Conservation (phyloP, 1,140 invertebrate genomes). For the Drosophila bocki region DNA sequence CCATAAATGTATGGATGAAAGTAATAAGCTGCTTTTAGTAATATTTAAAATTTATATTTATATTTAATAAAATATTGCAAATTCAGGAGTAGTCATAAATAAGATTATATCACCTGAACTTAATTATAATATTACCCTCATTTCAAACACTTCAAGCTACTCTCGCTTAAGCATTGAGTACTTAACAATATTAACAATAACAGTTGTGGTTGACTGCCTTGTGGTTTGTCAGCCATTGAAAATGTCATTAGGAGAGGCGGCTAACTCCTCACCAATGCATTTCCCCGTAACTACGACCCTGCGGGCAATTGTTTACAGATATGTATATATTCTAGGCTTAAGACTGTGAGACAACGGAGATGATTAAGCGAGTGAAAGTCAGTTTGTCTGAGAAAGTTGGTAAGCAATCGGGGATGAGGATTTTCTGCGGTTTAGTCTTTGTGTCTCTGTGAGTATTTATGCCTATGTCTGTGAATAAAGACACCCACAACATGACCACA, state of each 20-base stretch:
- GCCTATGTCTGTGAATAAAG: constrained; percentile 22
- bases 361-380: constrained; percentile 74
- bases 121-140: not conserved
- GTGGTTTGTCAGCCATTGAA: constrained; percentile 44
- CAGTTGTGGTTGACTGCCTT: constrained; percentile 30
- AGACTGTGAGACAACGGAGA: constrained; percentile 9
- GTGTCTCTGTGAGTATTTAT: constrained; percentile 39
- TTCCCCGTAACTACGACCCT: not conserved
- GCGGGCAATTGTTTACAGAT: constrained; percentile 45
- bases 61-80: not conserved
- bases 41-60: not conserved
- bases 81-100: not conserved
- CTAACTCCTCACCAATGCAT: constrained; percentile 5
- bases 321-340: constrained; percentile 49
- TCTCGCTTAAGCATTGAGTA: constrained; percentile 25
- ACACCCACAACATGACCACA: constrained; percentile 36
- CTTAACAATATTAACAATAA: constrained; percentile 57
- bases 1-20: not conserved
- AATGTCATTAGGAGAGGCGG: constrained; percentile 58
- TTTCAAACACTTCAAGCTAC: constrained; percentile 2
- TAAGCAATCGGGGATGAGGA: constrained; percentile 68
- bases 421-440: constrained; percentile 64
- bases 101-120: not conserved
- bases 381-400: constrained; percentile 61
- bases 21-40: not conserved